phyloP scores from a whole-genome alignment of 1,140 invertebrate species.

The Diprion similis region DNA sequence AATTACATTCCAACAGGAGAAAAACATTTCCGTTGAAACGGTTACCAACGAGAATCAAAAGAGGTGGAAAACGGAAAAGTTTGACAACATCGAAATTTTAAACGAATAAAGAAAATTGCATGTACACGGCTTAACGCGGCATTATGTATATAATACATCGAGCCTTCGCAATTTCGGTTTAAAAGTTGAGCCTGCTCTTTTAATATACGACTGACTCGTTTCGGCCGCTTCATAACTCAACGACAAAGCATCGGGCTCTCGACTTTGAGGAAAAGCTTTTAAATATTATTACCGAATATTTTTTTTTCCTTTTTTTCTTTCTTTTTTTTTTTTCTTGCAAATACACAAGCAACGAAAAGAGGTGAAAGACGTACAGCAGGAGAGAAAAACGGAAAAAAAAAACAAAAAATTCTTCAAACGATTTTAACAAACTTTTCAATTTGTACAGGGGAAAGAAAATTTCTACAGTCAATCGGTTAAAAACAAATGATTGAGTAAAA shows the following conservation, averaged over 20 bases:
- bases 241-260: not conserved
- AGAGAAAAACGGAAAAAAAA: not conserved
- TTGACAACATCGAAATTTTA: not conserved
- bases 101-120: not conserved
- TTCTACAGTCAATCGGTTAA: no score
- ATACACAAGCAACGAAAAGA: not conserved
- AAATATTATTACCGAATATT: not conserved
- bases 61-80: not conserved
- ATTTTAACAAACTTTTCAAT: no score
- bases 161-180: not conserved
- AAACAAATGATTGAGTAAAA: no score
- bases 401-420: not conserved
- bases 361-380: not conserved
- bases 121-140: not conserved
- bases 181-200: not conserved
- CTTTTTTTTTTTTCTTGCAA: not conserved
- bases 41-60: not conserved
- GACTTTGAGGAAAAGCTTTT: not conserved
- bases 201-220: not conserved
- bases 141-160: not conserved
- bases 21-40: not conserved
- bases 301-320: not conserved
- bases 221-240: not conserved
- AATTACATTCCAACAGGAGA: no score
- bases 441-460: no score